These are phyloP conservation scores for Gadus macrocephalus DNA, from an alignment of 2,113 vertebrate species.

Conservation along the genomic window DNA sequence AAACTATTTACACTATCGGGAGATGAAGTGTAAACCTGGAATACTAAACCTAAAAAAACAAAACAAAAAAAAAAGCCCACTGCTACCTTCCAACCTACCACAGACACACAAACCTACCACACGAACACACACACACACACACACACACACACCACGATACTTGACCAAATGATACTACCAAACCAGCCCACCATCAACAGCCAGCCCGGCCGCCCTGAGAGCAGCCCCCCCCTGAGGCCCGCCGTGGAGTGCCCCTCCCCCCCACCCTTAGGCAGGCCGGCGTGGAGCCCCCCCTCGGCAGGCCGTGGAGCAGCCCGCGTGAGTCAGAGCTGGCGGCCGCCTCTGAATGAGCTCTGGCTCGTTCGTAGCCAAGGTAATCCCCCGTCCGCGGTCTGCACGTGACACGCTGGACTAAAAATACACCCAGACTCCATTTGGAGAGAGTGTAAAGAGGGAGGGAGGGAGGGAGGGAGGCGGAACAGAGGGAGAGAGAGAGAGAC, in stretches of 20 bases:
- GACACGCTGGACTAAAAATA: constrained; percentile 70
- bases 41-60: no score
- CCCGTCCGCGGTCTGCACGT: constrained; percentile 57
- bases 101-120: no score
- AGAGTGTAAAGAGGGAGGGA: constrained; percentile 9
- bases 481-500: constrained; percentile 9
- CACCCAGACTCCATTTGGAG: constrained; percentile 55
- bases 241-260: no score
- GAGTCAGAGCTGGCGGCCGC: constrained; percentile 44
- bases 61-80: no score
- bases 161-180: no score
- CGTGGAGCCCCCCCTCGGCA: neutral
- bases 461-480: constrained; percentile 12
- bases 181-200: no score
- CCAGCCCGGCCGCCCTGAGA: neutral
- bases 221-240: constrained; percentile 30
- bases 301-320: constrained; percentile 5
- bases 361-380: constrained; percentile 65
- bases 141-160: no score
- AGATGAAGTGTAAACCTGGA: no score
- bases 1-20: no score
- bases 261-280: no score
- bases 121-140: no score
- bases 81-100: no score
- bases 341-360: constrained; percentile 32